A percentile compares a stretch with the other conserved stretches of the same genome.
Conservation (phyloP, 2,113 vertebrate genomes). For the Turnix velox region DNA sequence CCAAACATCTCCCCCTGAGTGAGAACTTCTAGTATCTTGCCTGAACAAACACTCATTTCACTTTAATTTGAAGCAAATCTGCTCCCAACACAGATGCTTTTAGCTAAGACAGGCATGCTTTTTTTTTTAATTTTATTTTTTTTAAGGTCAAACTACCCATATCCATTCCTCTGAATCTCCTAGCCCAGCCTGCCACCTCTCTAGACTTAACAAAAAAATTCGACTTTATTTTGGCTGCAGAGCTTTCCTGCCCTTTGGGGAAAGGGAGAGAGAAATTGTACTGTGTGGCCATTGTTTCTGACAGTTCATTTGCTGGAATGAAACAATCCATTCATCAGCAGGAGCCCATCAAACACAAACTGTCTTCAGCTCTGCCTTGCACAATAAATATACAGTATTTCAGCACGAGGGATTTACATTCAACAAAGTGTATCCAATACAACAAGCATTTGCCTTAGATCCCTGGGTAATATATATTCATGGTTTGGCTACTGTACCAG, state of each 20-base stretch:
- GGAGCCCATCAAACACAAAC: constrained; percentile 37
- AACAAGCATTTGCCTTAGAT: constrained; percentile 10
- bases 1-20: neutral
- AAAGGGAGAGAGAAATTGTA: constrained; percentile 5
- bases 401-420: constrained; percentile 59
- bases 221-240: constrained; percentile 6
- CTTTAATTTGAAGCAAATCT: neutral
- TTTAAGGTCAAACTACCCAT: neutral
- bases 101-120: neutral
- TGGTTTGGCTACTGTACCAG: neutral
- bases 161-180: neutral
- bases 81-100: neutral
- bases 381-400: constrained; percentile 65
- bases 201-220: neutral
- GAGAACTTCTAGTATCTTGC: neutral
- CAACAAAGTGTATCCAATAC: constrained; percentile 21
- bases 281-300: constrained; percentile 62
- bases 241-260: constrained; percentile 36
- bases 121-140: too few species aligned
- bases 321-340: constrained; percentile 65
- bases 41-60: neutral
- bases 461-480: neutral
- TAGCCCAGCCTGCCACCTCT: neutral
- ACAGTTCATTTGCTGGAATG: constrained; percentile 60
- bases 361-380: constrained; percentile 46